Conservation (phyloP, 2,888 invertebrate genomes). For the Trachelus stipa region DNA sequence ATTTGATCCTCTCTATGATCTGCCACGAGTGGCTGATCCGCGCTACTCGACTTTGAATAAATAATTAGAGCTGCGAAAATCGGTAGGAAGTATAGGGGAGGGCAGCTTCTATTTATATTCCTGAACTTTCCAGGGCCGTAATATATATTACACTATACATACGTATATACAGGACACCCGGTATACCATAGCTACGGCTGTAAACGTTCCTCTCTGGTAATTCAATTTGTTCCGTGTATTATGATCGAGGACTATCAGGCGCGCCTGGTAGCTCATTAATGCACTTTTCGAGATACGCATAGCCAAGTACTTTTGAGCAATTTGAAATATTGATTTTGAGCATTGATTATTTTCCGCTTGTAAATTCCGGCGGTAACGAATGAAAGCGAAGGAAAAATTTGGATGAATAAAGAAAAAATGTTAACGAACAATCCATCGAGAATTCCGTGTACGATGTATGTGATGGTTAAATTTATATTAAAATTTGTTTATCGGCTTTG, state of each 20-base stretch:
- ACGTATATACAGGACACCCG: background rate
- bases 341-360: no score
- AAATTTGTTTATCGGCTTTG: no score
- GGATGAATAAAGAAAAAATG: no score
- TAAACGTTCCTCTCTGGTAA: background rate
- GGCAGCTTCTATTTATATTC: background rate
- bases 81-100: background rate
- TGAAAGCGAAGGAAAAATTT: no score
- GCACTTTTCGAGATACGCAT: background rate
- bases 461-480: no score
- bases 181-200: background rate
- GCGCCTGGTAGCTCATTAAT: background rate
- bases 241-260: background rate
- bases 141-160: conserved; percentile 1
- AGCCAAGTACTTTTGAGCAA: background rate
- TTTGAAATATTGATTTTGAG: no score
- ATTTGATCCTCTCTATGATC: background rate
- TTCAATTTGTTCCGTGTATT: background rate
- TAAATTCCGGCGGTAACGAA: no score
- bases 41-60: background rate
- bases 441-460: no score
- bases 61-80: background rate
- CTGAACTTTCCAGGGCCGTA: background rate
- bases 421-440: no score
- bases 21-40: background rate